Evolutionary conservation across 2,888 invertebrate genomes (phyloP), one percentile per base, ranked within the genome.

Genomic region (Hypsopygia costalis): DNA sequence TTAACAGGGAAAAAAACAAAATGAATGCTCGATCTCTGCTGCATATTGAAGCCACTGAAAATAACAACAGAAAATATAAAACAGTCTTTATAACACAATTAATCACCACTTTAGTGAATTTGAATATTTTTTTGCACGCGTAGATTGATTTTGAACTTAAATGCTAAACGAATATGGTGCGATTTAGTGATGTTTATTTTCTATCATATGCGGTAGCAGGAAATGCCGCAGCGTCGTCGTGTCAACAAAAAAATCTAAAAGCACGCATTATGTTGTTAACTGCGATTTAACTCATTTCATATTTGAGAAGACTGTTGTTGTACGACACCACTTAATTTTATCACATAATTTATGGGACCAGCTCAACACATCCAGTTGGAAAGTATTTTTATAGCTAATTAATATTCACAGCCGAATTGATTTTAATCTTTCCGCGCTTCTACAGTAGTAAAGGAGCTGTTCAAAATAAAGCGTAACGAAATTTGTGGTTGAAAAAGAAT

Each of bases 241-340:
- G 75, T 79, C 76, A 71, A 82, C 80, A 81, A 86, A 85, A n/a
- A 81, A 82, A 75, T 81, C 71, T 81, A 76, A 80, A 76, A 80
- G 80, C 80, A 69, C 65, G 68, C 79, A 78, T 83, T 80, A 85
- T 77, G 70, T 77, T 82, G 76, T 81, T 85, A 81, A 78, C 77
- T 77, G 75, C 79, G 77, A 81, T 82, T 83, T 83, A 82, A 85
- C 80, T 78, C 81, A 81, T 83, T 81, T 85, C 81, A 85, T 85
- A 85, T 85, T 81, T 76, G 68, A 80, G 72, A 61, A 57, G 77
- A 81, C 78, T 77, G 69, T 63, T 73, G 75, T 71, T 77, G 76
- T 76, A 62, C 55, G 62, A 62, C 61, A 58, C 64, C 78, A 79
- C 75, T 86, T 85, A 76, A 81, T 79, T 83, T 78, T 76, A 76